phyloP scores from a whole-genome alignment of 2,797 vertebrate genomes.

The Percopsis omiscomaycus region DNA sequence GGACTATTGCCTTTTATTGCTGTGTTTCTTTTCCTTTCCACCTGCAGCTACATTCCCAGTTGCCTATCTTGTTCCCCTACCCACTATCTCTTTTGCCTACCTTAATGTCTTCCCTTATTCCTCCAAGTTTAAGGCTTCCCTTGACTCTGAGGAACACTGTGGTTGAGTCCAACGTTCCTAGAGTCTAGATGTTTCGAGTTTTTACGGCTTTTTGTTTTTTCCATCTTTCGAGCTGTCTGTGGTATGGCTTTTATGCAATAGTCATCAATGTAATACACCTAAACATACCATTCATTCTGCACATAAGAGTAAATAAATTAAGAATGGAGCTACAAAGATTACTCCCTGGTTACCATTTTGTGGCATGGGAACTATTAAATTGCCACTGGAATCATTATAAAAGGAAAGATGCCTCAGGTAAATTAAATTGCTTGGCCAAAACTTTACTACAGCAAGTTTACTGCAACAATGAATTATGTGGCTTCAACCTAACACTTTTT shows the following conservation, averaged over 20 bases:
- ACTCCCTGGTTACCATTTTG: no score
- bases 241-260: constrained; percentile 14
- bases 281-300: no score
- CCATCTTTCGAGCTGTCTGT: no score
- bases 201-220: no score
- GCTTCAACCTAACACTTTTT: no score
- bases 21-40: neutral
- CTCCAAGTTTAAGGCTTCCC: constrained; percentile 57
- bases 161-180: constrained; percentile 37
- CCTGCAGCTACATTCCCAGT: neutral
- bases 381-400: no score
- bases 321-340: no score
- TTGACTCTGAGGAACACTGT: constrained; percentile 54
- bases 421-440: no score
- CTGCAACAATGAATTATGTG: neutral
- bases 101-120: constrained; percentile 50
- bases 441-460: neutral
- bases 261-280: no score
- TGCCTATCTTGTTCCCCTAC: constrained; percentile 34
- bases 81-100: constrained; percentile 37
- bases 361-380: no score
- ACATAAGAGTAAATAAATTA: no score
- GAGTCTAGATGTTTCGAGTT: constrained; percentile 54
- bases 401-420: no score
- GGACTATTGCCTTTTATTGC: constrained; percentile 24